Base-by-base conservation (phyloP, 2,113 vertebrate species). In the Ascaphus truei region DNA sequence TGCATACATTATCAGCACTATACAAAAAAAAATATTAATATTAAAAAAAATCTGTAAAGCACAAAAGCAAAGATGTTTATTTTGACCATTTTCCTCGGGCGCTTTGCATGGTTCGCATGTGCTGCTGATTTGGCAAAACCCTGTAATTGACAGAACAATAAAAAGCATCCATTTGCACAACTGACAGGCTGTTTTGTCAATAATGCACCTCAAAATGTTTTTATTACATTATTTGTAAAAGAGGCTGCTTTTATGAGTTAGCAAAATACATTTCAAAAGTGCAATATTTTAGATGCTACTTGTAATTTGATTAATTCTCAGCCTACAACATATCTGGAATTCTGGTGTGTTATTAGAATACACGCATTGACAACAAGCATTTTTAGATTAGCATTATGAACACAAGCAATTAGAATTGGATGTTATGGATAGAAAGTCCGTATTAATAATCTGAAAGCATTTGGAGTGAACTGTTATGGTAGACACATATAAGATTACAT, bases 151-250 rank as follows among this genome's bases (percentile, higher is more conserved):
- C 62, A 65, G 48, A 65, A 65, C 48, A 52, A 52, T 65, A 65
- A 65, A 65, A 65, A 48, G 29, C 62, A 65, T 53, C 47, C 31
- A 15, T 65, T 53, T 65, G 43, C 45, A 65, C 47, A 65, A 53
- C 51, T 65, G 48, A 65, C 62, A 65, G 62, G 53, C 62, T 34
- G 62, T 13, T 65, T 65, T 53, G 62, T 65, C 62, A 33, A 65
- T 65, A 65, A 65, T 48, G 52, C 62, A 65, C 53, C 52, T 65
- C 48, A 65, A 65, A 52, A 65, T 65, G 62, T 65, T 64, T 64
- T 65, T 65, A 65, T 65, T 47, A 52, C 52, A 43, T 61, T 22
- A 62, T 41, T 62, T 62, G 58, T 45, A 61, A 45, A 60, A 61
- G n/a, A 51, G 33, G 13, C 60, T 48, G n/a, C 16, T 34, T 26